phyloP scores from a whole-genome alignment of 1,140 invertebrate species.

The Cylas formicarius region DNA sequence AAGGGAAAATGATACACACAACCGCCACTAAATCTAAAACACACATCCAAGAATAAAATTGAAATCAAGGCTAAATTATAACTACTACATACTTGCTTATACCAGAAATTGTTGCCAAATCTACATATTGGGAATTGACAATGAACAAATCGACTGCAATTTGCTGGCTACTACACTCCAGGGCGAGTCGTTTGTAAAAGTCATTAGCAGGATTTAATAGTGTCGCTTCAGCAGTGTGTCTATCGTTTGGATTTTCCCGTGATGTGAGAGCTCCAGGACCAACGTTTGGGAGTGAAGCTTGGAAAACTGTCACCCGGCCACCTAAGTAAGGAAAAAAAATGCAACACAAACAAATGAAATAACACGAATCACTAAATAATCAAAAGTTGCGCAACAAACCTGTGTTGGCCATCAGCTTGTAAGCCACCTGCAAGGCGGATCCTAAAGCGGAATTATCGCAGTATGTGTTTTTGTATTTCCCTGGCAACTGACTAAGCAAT shows the following conservation, averaged over 20 bases:
- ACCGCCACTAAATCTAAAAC: slow-evolving; percentile 79
- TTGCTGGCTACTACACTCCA: slow-evolving; percentile 95
- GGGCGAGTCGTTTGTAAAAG: slow-evolving; percentile 94
- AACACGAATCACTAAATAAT: neutral
- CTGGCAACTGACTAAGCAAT: slow-evolving; percentile 74
- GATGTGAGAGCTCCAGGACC: slow-evolving; percentile 81
- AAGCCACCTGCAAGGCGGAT: slow-evolving; percentile 84
- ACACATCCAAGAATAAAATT: neutral
- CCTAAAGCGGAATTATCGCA: slow-evolving; percentile 79
- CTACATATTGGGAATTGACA: slow-evolving; percentile 87
- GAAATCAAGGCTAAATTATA: neutral
- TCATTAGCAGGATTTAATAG: slow-evolving; percentile 92
- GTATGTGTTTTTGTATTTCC: slow-evolving; percentile 63
- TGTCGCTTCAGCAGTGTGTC: slow-evolving; percentile 70
- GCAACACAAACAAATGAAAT: neutral
- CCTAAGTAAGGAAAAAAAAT: slow-evolving; percentile 46
- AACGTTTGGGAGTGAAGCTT: slow-evolving; percentile 81
- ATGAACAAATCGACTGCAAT: slow-evolving; percentile 94
- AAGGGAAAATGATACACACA: slow-evolving; percentile 89
- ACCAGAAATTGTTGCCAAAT: slow-evolving; percentile 87
- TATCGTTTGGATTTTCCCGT: slow-evolving; percentile 80
- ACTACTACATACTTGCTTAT: slow-evolving; percentile 55
- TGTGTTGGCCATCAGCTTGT: slow-evolving; percentile 84
- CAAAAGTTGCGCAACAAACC: slow-evolving; percentile 4
- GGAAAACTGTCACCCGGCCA: slow-evolving; percentile 91